Evolutionary conservation across 2,113 vertebrate genomes (phyloP), one percentile per base, ranked within the genome.

Genomic region (Oryzias melastigma): DNA sequence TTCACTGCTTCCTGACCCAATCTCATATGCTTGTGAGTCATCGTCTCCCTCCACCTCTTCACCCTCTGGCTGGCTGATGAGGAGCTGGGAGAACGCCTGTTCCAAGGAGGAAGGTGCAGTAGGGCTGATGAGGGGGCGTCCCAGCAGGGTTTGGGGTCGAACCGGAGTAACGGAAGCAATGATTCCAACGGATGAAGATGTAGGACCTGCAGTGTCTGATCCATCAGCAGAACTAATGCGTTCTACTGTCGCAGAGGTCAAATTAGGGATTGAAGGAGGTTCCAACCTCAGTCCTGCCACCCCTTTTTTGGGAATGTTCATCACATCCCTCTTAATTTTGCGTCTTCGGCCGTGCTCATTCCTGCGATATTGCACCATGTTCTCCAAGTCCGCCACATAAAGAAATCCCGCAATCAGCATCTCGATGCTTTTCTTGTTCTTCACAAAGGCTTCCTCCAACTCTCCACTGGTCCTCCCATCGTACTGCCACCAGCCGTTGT

Each of bases 401-500:
- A 99, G 89, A 89, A 97, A 98, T 1, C 97, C 96, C 3, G 96
- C 96, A 17, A 99, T 98, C 43, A 99, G 90, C 97, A 99, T 98
- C 89, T 99, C 96, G 0, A 95, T 94, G 84, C 91, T 97, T 88
- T 96, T 98, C 90, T 92, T 95, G 75, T 94, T 96, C 84, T 95
- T 95, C 62, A 92, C 81, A 63, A 95, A 95, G 19, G 97, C 95
- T 59, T 98, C 96, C 90, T 98, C 97, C 82, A 99, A 89, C 85
- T 98, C 96, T 43, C 91, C 91, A 85, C 92, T 98, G 63, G 95
- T 97, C 54, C 96, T 93, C 83, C 98, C 96, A 42, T 98, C 96
- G 13, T 98, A 99, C 85, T 98, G 97, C 97, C 97, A 99, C 97
- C 97, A 99, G 59, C 97, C 97, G 24, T 98, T 98, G 77, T 95